A percentile compares a stretch with the other conserved stretches of the same genome.
phyloP scores from a whole-genome alignment of 2,888 invertebrate genomes.

The Dryobota labecula region DNA sequence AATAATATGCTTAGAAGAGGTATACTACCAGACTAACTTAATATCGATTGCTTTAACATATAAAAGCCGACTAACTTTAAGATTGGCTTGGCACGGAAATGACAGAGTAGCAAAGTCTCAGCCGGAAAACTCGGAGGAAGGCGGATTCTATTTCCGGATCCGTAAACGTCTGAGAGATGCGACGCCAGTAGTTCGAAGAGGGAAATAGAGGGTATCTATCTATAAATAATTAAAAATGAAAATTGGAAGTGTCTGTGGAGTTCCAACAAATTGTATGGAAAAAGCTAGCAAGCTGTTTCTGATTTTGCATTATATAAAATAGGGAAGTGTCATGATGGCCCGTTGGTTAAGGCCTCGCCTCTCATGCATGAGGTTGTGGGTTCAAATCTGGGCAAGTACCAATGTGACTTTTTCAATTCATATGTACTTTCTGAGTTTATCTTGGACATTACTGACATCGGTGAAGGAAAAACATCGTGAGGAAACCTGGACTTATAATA shows the following conservation, averaged over 20 bases:
- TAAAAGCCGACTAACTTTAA: neutral
- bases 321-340: too few species aligned
- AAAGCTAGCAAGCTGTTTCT: neutral
- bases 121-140: slow-evolving; percentile 45
- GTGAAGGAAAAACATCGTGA: too few species aligned
- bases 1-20: too few species aligned
- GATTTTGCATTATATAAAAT: neutral
- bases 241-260: neutral
- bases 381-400: too few species aligned
- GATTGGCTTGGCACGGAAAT: slow-evolving; percentile 29
- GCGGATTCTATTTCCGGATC: slow-evolving; percentile 55
- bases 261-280: neutral
- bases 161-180: slow-evolving; percentile 7
- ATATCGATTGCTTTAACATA: neutral
- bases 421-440: too few species aligned
- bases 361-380: too few species aligned
- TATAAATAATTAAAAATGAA: slow-evolving; percentile 16
- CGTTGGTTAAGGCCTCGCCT: too few species aligned
- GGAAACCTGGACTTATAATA: too few species aligned
- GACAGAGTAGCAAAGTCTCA: slow-evolving; percentile 6
- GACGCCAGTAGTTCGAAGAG: neutral
- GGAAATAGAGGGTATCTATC: slow-evolving; percentile 20
- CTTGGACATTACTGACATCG: too few species aligned
- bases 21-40: neutral
- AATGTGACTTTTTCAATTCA: too few species aligned